A percentile compares a stretch with the other conserved stretches of the same genome.
Evolutionary conservation across 2,113 vertebrate species (phyloP).

Genomic region (Psammodynastes pulverulentus): DNA sequence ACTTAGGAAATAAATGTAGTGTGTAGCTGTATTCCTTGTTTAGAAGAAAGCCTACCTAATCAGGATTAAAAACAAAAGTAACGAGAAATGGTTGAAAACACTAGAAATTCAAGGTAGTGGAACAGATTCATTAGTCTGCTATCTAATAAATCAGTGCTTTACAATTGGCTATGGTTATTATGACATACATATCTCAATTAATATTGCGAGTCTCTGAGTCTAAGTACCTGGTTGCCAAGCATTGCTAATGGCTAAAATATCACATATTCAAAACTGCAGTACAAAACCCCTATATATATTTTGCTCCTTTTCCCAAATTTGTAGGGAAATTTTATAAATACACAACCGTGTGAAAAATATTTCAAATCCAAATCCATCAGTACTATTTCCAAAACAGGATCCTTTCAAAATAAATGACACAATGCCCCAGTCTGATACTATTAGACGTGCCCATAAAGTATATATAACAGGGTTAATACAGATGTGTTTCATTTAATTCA

Average conservation of each 20-base stretch:
- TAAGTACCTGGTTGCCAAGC: neutral
- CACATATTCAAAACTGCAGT: neutral
- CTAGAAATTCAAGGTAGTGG: neutral
- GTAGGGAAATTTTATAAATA: neutral
- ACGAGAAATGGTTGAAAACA: neutral
- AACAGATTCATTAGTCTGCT: neutral
- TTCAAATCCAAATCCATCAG: neutral
- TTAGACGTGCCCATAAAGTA: neutral
- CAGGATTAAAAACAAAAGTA: neutral
- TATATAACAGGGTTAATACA: neutral
- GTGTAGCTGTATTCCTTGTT: neutral
- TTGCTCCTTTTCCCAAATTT: neutral
- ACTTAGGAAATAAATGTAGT: neutral
- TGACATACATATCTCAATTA: neutral
- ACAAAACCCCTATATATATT: neutral
- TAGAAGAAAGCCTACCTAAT: neutral
- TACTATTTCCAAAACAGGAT: neutral
- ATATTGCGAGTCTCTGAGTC: neutral
- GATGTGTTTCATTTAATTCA: neutral
- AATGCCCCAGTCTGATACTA: neutral
- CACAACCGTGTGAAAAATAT: neutral
- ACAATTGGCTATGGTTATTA: neutral
- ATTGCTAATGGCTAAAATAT: neutral
- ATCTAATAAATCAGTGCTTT: neutral
- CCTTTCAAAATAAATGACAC: neutral